Base-by-base conservation (phyloP, 2,888 invertebrate genomes). In the Hermaeophaga mercurialis region DNA sequence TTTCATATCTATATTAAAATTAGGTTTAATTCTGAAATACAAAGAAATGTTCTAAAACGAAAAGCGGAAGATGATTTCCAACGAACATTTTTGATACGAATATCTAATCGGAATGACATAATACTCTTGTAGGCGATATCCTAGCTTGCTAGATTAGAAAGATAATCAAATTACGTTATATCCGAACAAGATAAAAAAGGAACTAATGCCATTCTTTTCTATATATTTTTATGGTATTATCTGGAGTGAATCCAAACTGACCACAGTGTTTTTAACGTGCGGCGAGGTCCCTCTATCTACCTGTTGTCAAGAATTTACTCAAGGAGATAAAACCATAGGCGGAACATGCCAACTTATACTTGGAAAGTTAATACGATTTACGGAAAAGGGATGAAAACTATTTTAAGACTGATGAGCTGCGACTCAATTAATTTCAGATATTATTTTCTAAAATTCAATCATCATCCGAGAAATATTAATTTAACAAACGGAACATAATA, bases 21-120 rank as follows among this genome's bases (percentile, higher is more conserved):
- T 39, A 39, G 6, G 2, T 18, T 41, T 33, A 50, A 50, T 41
- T 50, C 50, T 33, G 28, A 18, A 50, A 52, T 15, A 39, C 52
- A 52, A 44, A 52, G 52, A 44, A 43, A 44, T 48, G 17, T 48
- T 48, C 48, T 9, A 33, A 52, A 52, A 43, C 33, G 34, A 14
- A 44, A 52, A 43, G 41, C 52, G 52, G 44, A 52, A 52, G 52
- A 52, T 26, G 38, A 24, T 38, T 18, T 26, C 24, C n/a, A 48
- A 48, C 52, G 43, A 44, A 52, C 43, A 44, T 43, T 43, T 52
- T 41, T 47, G 52, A 52, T 52, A 44, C 34, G 52, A 43, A 52
- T 52, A 52, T 52, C 52, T 52, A 52, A 52, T 52, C 52, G 22
- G 14, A 52, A 41, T 52, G 52, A 52, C 52, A 52, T 52, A 52